phyloP scores from a whole-genome alignment of 2,113 vertebrate species.

The Apaloderma vittatum region DNA sequence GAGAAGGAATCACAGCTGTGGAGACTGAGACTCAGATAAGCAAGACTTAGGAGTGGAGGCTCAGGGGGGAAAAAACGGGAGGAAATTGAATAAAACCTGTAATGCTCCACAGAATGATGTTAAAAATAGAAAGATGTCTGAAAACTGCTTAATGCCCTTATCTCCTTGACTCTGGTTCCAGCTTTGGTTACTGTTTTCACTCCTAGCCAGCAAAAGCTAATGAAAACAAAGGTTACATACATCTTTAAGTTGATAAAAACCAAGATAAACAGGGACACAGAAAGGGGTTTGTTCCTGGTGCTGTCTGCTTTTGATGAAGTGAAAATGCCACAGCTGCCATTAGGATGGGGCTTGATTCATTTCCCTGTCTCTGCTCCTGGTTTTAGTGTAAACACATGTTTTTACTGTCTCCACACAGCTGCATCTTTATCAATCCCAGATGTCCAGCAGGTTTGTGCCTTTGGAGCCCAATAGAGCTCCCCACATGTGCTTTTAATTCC shows the following conservation, averaged over 20 bases:
- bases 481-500: conserved; percentile 77
- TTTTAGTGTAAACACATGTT: conserved; percentile 83
- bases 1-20: background rate
- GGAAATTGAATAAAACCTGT: conserved; percentile 68
- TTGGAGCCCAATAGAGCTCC: conserved; percentile 28
- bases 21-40: conserved; percentile 25
- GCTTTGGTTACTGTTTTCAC: conserved; percentile 70
- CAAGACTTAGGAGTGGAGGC: background rate
- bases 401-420: conserved; percentile 84
- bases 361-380: conserved; percentile 78
- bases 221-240: conserved; percentile 72
- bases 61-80: background rate
- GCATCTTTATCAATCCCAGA: conserved; percentile 87
- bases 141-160: conserved; percentile 67
- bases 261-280: conserved; percentile 67
- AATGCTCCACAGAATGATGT: conserved; percentile 33
- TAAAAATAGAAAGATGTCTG: conserved; percentile 67
- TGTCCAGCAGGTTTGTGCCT: conserved; percentile 79
- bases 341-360: conserved; percentile 81
- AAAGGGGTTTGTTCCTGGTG: conserved; percentile 59
- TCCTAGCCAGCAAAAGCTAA: conserved; percentile 65
- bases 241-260: conserved; percentile 70
- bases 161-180: conserved; percentile 60
- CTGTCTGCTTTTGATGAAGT: conserved; percentile 76
- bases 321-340: conserved; percentile 84